A percentile compares a stretch with the other conserved stretches of the same genome.
phyloP scores from a whole-genome alignment of 2,797 vertebrate species.

The Scomberomorus guttatus region DNA sequence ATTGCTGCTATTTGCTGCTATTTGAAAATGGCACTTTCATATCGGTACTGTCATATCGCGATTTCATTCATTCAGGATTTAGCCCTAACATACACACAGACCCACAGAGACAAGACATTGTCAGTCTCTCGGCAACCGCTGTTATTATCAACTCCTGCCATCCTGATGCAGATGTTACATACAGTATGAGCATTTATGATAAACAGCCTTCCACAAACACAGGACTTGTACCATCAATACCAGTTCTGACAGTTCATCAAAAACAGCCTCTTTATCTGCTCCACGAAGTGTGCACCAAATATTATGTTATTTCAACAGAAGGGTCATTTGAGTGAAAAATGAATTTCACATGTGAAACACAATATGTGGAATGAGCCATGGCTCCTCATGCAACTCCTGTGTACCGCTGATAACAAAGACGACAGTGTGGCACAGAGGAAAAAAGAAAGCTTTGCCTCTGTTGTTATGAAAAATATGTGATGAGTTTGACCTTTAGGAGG shows the following conservation, averaged over 20 bases:
- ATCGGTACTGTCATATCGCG: too few relatives aligned
- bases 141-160: neutral
- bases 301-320: neutral
- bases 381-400: constrained; percentile 27
- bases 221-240: neutral
- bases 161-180: neutral
- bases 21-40: neutral
- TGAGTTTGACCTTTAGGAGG: constrained; percentile 51
- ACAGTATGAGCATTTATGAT: constrained; percentile 6
- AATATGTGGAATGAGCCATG: constrained; percentile 12
- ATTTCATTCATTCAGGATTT: neutral
- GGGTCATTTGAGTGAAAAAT: constrained; percentile 37
- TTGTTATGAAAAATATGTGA: constrained; percentile 15
- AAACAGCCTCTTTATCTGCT: constrained; percentile 15
- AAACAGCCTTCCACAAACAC: constrained; percentile 1
- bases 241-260: constrained; percentile 41
- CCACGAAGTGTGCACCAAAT: constrained; percentile 7
- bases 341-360: constrained; percentile 12
- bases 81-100: neutral
- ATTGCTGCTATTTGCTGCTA: too few relatives aligned
- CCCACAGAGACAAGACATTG: neutral
- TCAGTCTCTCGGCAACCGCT: neutral
- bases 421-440: neutral
- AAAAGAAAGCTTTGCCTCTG: neutral
- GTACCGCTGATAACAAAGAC: constrained; percentile 41